These are phyloP conservation scores for Hippocampus barbouri DNA, from an alignment of 2,113 vertebrate genomes.

Conservation along the genomic window DNA sequence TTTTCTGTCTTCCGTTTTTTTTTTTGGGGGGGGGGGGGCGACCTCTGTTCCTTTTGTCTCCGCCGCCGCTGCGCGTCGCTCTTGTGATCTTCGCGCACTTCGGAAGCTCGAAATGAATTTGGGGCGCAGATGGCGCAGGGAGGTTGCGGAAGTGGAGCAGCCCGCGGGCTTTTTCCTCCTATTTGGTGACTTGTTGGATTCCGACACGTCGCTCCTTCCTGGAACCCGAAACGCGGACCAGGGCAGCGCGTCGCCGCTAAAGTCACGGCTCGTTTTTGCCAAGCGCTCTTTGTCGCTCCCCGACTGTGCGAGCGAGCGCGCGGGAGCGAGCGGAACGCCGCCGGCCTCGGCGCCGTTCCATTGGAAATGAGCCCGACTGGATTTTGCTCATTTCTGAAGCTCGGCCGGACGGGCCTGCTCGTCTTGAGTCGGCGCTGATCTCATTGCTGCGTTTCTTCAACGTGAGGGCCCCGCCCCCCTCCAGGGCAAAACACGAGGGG, in stretches of 20 bases:
- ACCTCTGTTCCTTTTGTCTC: conserved; percentile 22
- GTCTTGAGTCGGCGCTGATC: background rate
- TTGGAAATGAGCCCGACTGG: conserved; percentile 19
- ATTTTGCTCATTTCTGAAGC: conserved; percentile 5
- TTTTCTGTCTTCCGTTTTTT: background rate
- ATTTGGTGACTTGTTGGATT: conserved; percentile 70
- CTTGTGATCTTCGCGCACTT: conserved; percentile 65
- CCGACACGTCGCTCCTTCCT: conserved; percentile 48
- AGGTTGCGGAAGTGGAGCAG: conserved; percentile 62
- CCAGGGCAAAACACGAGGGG: conserved; percentile 55
- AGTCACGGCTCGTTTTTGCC: conserved; percentile 65
- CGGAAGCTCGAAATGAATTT: conserved; percentile 70
- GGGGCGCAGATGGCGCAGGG: conserved; percentile 46
- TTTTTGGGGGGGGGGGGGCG: background rate
- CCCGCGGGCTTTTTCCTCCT: conserved; percentile 62
- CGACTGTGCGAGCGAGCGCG: background rate
- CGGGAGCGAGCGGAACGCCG: conserved; percentile 21
- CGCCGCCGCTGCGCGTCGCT: conserved; percentile 36
- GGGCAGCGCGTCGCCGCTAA: conserved; percentile 64
- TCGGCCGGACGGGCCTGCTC: background rate
- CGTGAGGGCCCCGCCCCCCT: background rate
- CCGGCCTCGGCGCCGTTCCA: conserved; percentile 34
- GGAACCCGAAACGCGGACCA: conserved; percentile 65
- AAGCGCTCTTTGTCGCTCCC: conserved; percentile 51
- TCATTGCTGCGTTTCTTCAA: conserved; percentile 5